Conservation (phyloP, 2,888 invertebrate genomes). For the Toxonevra muliebris region DNA sequence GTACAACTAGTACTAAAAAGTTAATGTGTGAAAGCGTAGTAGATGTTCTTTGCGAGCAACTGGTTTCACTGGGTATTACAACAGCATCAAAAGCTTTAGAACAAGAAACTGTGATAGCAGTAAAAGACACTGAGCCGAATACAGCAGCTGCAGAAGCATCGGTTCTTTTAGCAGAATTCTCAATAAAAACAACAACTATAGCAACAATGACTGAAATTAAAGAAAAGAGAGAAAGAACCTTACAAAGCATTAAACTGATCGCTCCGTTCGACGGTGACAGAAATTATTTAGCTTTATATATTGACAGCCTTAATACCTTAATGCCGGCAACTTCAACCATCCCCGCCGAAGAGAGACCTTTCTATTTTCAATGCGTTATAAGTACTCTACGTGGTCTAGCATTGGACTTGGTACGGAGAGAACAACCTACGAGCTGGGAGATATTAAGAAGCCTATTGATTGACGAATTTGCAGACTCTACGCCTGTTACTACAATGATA, state of each 20-base stretch:
- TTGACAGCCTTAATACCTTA: constrained; percentile 19
- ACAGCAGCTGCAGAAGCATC: too few species aligned
- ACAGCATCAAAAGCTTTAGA: too few species aligned
- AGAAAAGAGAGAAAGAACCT: constrained; percentile 23
- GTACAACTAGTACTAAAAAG: too few species aligned
- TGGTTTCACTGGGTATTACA: too few species aligned
- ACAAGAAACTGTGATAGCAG: too few species aligned
- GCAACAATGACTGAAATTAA: constrained; percentile 19
- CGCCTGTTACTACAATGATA: not conserved
- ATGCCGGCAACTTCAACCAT: constrained; percentile 16
- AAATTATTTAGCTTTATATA: constrained; percentile 21
- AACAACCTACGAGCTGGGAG: constrained; percentile 23
- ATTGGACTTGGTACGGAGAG: constrained; percentile 20
- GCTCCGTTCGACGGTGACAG: constrained; percentile 25
- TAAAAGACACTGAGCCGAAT: too few species aligned
- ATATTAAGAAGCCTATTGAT: constrained; percentile 19
- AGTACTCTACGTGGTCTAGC: constrained; percentile 19
- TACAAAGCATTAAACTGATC: constrained; percentile 24
- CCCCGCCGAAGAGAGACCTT: constrained; percentile 18
- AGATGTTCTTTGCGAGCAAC: too few species aligned
- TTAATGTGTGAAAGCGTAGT: too few species aligned
- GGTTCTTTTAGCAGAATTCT: too few species aligned
- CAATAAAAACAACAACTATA: not conserved
- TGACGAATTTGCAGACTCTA: constrained; percentile 27
- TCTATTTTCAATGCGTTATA: constrained; percentile 27